Evolutionary conservation across 2,113 vertebrate species (phyloP).

Genomic region (Pluvialis apricaria): DNA sequence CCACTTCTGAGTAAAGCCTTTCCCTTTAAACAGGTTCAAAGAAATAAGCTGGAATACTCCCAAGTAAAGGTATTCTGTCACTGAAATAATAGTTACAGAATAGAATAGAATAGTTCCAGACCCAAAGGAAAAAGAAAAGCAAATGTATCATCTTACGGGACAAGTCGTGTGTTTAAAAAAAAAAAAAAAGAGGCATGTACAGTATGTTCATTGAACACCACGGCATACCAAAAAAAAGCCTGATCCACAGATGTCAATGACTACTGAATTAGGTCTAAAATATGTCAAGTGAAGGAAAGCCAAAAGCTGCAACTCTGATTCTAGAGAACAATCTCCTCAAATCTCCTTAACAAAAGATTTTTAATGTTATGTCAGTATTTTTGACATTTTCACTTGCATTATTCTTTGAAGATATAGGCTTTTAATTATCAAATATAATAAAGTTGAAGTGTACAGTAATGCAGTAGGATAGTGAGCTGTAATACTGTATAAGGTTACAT

Average conservation of each 20-base stretch:
- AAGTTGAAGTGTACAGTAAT: not conserved
- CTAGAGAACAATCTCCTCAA: not conserved
- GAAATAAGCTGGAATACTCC: not conserved
- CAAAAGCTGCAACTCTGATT: not conserved
- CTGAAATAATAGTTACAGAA: not conserved
- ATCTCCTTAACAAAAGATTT: not conserved
- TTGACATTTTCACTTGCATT: not conserved
- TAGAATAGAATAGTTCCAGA: not conserved
- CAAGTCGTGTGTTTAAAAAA: not conserved
- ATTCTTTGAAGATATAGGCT: not conserved
- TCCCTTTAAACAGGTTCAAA: not conserved
- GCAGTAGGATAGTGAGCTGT: not conserved
- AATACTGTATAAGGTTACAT: not conserved
- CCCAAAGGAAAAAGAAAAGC: not conserved
- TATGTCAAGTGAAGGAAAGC: conserved; percentile 6
- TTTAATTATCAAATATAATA: not conserved
- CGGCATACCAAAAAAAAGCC: not conserved
- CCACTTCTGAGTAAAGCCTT: not conserved
- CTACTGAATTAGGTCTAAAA: conserved; percentile 24
- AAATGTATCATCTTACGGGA: not conserved
- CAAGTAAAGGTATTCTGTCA: not conserved
- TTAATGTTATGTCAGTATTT: not conserved
- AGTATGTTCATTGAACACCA: not conserved
- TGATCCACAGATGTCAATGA: not conserved
- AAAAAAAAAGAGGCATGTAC: not conserved